Evolutionary conservation across 2,113 vertebrate species (phyloP), one percentile per base, ranked within the genome.

Genomic region (Theropithecus gelada): DNA sequence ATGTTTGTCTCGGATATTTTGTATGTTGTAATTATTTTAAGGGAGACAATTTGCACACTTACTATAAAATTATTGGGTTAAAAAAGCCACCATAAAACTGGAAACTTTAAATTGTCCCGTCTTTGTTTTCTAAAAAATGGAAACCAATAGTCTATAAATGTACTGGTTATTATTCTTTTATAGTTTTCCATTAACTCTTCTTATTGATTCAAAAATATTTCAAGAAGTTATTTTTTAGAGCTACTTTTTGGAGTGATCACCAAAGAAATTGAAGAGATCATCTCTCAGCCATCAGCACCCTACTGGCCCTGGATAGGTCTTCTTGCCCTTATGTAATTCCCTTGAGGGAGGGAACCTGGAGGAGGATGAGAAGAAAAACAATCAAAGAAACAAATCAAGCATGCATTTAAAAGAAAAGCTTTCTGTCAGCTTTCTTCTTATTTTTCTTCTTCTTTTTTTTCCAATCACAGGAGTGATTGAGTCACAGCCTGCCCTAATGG

Each of bases 171-270:
- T 48, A 14, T 40, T 18, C 91, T 43, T 73, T 82, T 72, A 23
- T 72, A 27, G 25, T 96, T 88, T 84, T 45, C 43, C 30, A 10
- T 11, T 40, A 83, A 55, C 22, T 52, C 64, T 75, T 59, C 35
- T 10, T 76, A 25, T 96, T 66, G 57, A 82, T 50, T 94, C 14
- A 86, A 93, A 93, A 97, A 57, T 2, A 27, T 72, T 93, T 94
- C 43, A 68, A 66, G n/a, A 94, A 89, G 68, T 75, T 88, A 48
- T 32, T 90, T 97, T 95, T 84, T 52, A 92, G n/a, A 55, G 11
- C 17, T 50, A 3, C 17, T 52, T 86, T 55, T 73, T 66, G 22
- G 6, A 88, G 25, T 30, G 12, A 68, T 84, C 81, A 57, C 13
- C 8, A 70, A 92, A 75, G 83, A 96, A 87, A 86, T 75, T 35